These are phyloP conservation scores for Loripinus fragilis DNA, from an alignment of 2,888 invertebrate species.

Conservation along the genomic window DNA sequence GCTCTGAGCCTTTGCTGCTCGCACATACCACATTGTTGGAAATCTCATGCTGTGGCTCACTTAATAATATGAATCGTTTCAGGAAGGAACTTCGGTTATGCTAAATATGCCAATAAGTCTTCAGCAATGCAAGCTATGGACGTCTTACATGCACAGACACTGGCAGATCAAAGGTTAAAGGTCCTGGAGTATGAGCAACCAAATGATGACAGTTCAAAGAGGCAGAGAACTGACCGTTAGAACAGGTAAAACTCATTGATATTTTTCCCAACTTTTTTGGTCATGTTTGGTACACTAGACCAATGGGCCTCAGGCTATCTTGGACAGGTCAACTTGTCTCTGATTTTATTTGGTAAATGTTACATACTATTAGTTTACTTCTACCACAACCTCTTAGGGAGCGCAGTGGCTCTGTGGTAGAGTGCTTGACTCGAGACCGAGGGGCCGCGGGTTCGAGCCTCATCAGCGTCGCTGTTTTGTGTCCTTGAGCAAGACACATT, in stretches of 20 bases:
- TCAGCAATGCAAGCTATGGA: slow-evolving; percentile 91
- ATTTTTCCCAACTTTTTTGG: neutral
- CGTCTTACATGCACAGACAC: slow-evolving; percentile 92
- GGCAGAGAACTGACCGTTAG: slow-evolving; percentile 40
- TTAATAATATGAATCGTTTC: too few relatives aligned
- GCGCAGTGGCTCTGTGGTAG: too few relatives aligned
- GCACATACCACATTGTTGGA: too few relatives aligned
- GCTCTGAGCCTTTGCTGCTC: too few relatives aligned
- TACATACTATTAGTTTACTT: neutral
- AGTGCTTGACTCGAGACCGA: too few relatives aligned
- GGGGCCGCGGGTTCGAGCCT: too few relatives aligned
- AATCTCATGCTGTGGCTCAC: too few relatives aligned
- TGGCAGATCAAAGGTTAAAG: slow-evolving; percentile 93
- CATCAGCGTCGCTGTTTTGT: too few relatives aligned
- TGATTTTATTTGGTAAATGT: neutral
- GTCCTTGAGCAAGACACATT: too few relatives aligned
- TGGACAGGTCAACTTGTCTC: neutral
- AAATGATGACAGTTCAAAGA: slow-evolving; percentile 64
- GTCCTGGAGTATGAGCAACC: slow-evolving; percentile 92
- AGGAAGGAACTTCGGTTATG: slow-evolving; percentile 94
- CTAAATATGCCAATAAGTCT: slow-evolving; percentile 90
- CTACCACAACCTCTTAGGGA: neutral
- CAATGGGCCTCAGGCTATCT: neutral
- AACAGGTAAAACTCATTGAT: neutral
- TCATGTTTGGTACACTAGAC: neutral